A percentile compares a stretch with the other conserved stretches of the same genome.
These are phyloP conservation scores for Dryocosmus kuriphilus DNA, from an alignment of 2,888 invertebrate species.

Conservation along the genomic window DNA sequence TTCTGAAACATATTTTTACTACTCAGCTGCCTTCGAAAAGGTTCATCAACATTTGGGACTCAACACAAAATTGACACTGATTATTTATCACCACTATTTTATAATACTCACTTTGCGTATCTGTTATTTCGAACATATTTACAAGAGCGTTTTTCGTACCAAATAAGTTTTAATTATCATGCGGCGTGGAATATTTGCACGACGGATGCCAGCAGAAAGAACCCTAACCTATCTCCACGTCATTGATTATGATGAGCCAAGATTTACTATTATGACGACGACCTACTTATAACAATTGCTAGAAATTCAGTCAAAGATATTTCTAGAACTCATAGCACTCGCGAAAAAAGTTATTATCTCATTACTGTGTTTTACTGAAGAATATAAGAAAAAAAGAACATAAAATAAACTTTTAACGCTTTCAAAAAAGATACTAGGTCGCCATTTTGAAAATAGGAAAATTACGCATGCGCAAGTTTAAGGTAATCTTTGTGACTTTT, in stretches of 20 bases:
- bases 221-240: slow-evolving; percentile 73
- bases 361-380: neutral
- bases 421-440: neutral
- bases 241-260: slow-evolving; percentile 63
- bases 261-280: slow-evolving; percentile 6
- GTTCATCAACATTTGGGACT: neutral
- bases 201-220: slow-evolving; percentile 49
- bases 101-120: slow-evolving; percentile 87
- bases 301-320: neutral
- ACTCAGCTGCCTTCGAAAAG: slow-evolving; percentile 8
- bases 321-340: neutral
- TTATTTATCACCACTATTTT: slow-evolving; percentile 22
- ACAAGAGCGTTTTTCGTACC: slow-evolving; percentile 20
- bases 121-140: slow-evolving; percentile 90
- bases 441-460: neutral
- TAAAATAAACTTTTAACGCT: neutral
- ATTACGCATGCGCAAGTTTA: neutral
- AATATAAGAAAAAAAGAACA: neutral
- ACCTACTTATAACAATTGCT: neutral
- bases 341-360: neutral
- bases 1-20: slow-evolving; percentile 80
- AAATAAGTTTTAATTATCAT: slow-evolving; percentile 35
- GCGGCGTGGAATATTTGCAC: slow-evolving; percentile 47
- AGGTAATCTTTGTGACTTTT: neutral
- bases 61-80: neutral